Conservation (phyloP, 2,113 vertebrate genomes). For the Acanthochromis polyacanthus region DNA sequence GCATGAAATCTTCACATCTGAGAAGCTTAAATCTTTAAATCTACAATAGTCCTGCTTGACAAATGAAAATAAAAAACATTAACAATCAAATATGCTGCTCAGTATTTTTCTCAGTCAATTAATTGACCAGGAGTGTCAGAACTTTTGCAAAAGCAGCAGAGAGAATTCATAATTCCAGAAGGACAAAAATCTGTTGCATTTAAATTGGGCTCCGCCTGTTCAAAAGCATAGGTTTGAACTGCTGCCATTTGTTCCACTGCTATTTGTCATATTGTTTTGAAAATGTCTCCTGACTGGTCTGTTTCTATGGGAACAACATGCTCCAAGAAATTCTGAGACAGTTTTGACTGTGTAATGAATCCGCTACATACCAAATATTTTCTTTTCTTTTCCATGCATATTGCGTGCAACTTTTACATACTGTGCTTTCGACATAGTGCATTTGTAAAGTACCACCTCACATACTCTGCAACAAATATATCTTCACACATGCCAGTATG, state of each 20-base stretch:
- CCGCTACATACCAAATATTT: not conserved
- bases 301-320: constrained; percentile 26
- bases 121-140: no score
- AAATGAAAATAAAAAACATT: not conserved
- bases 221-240: not conserved
- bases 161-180: not conserved
- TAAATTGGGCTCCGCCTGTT: constrained; percentile 2
- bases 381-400: not conserved
- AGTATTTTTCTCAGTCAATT: no score
- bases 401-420: not conserved
- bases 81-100: not conserved
- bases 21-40: no score
- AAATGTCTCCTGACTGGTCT: constrained; percentile 1
- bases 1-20: no score
- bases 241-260: not conserved
- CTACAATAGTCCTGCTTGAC: not conserved
- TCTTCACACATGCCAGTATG: no score
- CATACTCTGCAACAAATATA: no score
- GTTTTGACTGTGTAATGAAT: not conserved
- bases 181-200: not conserved
- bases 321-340: not conserved
- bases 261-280: constrained; percentile 17
- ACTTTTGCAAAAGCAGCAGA: no score
- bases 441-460: no score
- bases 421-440: no score